Conservation (phyloP, 2,113 vertebrate species). For the Shinisaurus crocodilurus region DNA sequence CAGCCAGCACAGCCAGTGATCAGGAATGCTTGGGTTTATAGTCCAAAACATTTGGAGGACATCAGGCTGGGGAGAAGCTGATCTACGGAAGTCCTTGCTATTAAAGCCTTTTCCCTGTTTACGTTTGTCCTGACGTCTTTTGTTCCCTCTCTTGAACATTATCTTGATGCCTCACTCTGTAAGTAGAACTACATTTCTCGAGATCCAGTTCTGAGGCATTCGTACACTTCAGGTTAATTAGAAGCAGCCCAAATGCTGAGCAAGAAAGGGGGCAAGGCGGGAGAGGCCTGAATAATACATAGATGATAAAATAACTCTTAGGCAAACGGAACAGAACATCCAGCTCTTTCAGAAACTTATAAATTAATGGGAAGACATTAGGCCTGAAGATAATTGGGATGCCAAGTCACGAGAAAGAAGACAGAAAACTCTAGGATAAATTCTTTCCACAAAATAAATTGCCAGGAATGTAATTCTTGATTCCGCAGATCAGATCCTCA, state of each 20-base stretch:
- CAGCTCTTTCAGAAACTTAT: neutral
- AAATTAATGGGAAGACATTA: slow-evolving; percentile 26
- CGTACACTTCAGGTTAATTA: neutral
- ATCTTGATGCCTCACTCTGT: neutral
- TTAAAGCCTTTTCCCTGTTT: neutral
- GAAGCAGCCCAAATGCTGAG: neutral
- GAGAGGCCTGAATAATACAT: neutral
- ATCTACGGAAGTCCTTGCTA: neutral
- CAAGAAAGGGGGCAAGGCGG: too few relatives aligned
- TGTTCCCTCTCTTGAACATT: neutral
- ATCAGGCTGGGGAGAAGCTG: too few relatives aligned
- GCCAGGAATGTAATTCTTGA: neutral
- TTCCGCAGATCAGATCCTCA: neutral
- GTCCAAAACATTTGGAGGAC: too few relatives aligned
- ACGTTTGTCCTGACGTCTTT: neutral
- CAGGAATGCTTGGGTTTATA: too few relatives aligned
- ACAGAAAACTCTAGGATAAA: neutral
- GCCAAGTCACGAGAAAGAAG: neutral
- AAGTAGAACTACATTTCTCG: slow-evolving; percentile 6
- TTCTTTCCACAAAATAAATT: slow-evolving; percentile 1
- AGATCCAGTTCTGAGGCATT: neutral
- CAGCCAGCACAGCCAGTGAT: too few relatives aligned
- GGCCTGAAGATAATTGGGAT: slow-evolving; percentile 10
- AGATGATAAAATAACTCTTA: neutral
- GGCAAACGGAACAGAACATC: neutral